Percentiles rank a stretch among this genome's conserved stretches.
Conservation (phyloP, 2,797 vertebrate species). For the Bovichtus diacanthus region DNA sequence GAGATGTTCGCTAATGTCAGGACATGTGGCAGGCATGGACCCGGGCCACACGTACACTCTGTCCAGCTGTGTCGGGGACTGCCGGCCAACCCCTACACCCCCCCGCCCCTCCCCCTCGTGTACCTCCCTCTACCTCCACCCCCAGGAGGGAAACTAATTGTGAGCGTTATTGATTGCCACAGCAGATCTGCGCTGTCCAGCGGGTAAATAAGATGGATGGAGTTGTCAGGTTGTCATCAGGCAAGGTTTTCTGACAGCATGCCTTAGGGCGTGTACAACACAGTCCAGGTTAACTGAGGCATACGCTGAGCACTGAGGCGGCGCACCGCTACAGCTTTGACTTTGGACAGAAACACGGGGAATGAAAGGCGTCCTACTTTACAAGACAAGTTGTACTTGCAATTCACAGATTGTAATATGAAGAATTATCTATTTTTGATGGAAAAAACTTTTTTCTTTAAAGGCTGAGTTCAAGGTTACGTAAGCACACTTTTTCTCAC, state of each 20-base stretch:
- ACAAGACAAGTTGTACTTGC: background rate
- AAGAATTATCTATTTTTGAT: background rate
- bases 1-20: constrained; percentile 81
- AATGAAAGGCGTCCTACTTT: constrained; percentile 55
- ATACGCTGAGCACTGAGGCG: constrained; percentile 47
- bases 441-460: background rate
- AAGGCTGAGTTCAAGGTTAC: background rate
- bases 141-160: constrained; percentile 83
- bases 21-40: constrained; percentile 80
- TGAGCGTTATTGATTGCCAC: constrained; percentile 86
- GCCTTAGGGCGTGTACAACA: constrained; percentile 78
- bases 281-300: constrained; percentile 74
- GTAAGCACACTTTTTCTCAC: background rate
- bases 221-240: constrained; percentile 86
- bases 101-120: background rate
- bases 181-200: constrained; percentile 77
- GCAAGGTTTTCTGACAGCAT: constrained; percentile 76
- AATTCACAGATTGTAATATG: background rate
- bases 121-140: constrained; percentile 48
- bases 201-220: constrained; percentile 87
- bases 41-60: constrained; percentile 65
- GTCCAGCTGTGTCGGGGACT: constrained; percentile 82
- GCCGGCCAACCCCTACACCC: constrained; percentile 45
- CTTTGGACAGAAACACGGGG: constrained; percentile 59
- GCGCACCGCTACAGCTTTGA: constrained; percentile 55